Base-by-base conservation (phyloP, 2,888 invertebrate genomes). In the Scaptomyza tumidula region DNA sequence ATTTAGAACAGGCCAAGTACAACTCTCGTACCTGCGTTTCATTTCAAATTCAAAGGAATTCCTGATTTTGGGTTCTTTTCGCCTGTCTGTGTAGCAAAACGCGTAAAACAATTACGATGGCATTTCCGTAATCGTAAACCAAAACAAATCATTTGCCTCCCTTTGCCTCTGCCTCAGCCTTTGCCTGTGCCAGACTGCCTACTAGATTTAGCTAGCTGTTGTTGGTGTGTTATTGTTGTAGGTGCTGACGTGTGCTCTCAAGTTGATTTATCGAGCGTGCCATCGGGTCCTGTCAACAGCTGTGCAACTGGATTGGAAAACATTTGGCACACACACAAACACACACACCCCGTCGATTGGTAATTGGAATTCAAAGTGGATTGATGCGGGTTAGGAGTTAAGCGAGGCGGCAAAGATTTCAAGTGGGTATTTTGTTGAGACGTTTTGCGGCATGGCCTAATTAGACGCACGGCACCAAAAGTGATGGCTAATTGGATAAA, bases 51-150 rank as follows among this genome's bases (percentile, higher is more conserved):
- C 45, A 57, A 39, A 63, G 19, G 56, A 71, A 72, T 72, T 67
- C 49, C 52, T 45, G 41, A 53, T 49, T 16, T 46, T 27, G 13
- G 52, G 54, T 9, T 14, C 39, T 2, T 39, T 9, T 48, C 45
- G 13, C 16, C 14, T 33, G 41, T 55, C 67, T 49, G 57, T 27
- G 45, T 46, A 54, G 33, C 29, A 37, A 68, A 41, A 69, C 35
- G 71, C 71, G 68, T 70, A 68, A 69, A 82, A 71, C 85, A 79
- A 87, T 87, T 84, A 85, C 64, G 67, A 57, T 62, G 62, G 67
- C 62, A 73, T 85, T 79, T 71, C 72, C 64, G 62, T 71, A 72
- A 63, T 62, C 63, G 67, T 65, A 57, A 78, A 67, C 61, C 70
- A 60, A 60, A 76, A 84, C 73, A 81, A 81, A 81, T 78, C 67